Conservation (phyloP, 2,113 vertebrate species). For the Gorsachius goisagi region DNA sequence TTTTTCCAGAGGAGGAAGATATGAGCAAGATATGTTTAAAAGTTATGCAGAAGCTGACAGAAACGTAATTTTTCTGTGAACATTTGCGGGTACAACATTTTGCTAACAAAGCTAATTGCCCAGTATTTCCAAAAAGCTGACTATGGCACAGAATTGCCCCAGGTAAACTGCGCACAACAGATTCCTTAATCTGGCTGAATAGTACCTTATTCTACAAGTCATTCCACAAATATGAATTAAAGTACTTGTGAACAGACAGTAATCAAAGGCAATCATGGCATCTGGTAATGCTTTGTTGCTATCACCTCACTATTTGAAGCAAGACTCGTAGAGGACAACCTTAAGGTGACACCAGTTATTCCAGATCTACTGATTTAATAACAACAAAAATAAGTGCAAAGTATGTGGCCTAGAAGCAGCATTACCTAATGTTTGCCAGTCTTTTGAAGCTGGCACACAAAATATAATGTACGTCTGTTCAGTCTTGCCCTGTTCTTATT, state of each 20-base stretch:
- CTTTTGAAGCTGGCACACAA: background rate
- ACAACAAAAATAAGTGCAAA: background rate
- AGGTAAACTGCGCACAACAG: background rate
- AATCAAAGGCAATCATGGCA: background rate
- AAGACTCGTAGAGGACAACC: background rate
- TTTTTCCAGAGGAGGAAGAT: background rate
- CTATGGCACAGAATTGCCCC: background rate
- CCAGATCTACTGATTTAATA: background rate
- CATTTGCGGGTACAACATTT: background rate
- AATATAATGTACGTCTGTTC: fast-evolving
- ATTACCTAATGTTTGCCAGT: background rate
- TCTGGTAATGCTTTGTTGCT: background rate
- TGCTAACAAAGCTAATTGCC: background rate
- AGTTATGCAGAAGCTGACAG: background rate
- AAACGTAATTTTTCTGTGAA: background rate
- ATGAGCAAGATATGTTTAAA: background rate
- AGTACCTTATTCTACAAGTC: background rate
- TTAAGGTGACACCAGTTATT: background rate
- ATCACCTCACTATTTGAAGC: background rate
- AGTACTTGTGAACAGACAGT: background rate
- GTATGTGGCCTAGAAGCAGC: background rate
- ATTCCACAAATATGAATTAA: background rate
- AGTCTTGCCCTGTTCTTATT: background rate
- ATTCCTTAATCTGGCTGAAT: background rate
- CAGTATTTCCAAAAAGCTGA: background rate